These are phyloP conservation scores for Lissocephala sabroskyi DNA, from an alignment of 2,888 invertebrate species.

Conservation along the genomic window DNA sequence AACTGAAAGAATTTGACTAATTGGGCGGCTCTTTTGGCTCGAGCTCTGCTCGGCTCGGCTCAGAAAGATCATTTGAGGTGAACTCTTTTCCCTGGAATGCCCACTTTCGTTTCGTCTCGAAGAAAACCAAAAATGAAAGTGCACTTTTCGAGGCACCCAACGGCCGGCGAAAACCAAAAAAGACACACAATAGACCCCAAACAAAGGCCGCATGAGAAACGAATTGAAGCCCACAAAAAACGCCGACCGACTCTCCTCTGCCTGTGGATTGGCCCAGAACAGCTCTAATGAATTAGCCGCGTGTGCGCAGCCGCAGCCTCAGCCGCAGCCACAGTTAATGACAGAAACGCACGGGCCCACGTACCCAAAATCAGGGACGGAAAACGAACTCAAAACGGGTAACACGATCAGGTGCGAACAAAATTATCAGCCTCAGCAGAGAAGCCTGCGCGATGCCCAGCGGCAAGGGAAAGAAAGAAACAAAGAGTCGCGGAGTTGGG, in stretches of 20 bases:
- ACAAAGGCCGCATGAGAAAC: slow-evolving; percentile 15
- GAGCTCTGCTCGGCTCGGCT: too few relatives aligned
- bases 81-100: too few relatives aligned
- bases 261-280: background rate
- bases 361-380: background rate
- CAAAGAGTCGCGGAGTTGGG: background rate
- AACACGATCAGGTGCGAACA: slow-evolving; percentile 65
- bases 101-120: too few relatives aligned
- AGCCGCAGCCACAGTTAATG: slow-evolving; percentile 66
- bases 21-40: too few relatives aligned
- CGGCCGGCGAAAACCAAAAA: slow-evolving; percentile 18
- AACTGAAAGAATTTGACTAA: too few relatives aligned
- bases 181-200: slow-evolving; percentile 6
- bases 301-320: slow-evolving; percentile 46
- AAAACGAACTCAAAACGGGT: slow-evolving; percentile 29
- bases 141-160: too few relatives aligned
- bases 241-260: background rate
- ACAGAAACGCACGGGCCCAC: slow-evolving; percentile 38
- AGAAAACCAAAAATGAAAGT: slow-evolving; percentile 58
- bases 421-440: slow-evolving; percentile 45
- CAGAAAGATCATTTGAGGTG: too few relatives aligned
- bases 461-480: slow-evolving; percentile 14
- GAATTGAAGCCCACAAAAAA: slow-evolving; percentile 8
- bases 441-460: slow-evolving; percentile 14
- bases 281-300: slow-evolving; percentile 46